Evolutionary conservation across 2,888 invertebrate genomes (phyloP).

Genomic region (Fabriciana adippe): DNA sequence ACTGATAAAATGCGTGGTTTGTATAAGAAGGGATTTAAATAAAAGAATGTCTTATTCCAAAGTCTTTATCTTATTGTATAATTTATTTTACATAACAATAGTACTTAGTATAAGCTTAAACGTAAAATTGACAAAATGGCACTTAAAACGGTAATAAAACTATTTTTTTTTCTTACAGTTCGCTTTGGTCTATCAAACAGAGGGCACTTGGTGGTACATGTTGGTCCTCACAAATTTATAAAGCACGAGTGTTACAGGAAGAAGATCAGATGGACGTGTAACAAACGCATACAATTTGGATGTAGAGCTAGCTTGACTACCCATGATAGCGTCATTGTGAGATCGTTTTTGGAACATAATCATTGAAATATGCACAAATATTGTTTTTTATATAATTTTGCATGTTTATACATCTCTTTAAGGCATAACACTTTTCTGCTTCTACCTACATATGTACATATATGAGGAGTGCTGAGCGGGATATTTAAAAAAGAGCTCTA

Average conservation of each 20-base stretch:
- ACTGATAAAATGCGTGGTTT: too few species aligned
- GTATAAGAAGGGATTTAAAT: neutral
- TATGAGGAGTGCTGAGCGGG: too few species aligned
- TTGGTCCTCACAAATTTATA: conserved; percentile 66
- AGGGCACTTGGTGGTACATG: conserved; percentile 64
- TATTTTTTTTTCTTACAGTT: conserved; percentile 49
- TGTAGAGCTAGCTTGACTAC: conserved; percentile 70
- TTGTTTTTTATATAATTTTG: neutral
- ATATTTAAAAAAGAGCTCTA: too few species aligned
- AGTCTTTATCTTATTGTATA: conserved; percentile 2
- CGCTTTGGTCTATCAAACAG: conserved; percentile 67
- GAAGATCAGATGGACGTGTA: conserved; percentile 73
- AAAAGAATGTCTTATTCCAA: conserved; percentile 1
- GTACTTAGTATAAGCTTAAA: neutral
- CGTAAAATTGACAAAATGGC: neutral
- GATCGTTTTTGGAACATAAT: conserved; percentile 63
- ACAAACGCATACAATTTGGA: conserved; percentile 59
- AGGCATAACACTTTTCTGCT: too few species aligned
- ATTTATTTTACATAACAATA: neutral
- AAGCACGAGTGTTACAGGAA: conserved; percentile 71
- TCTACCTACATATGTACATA: too few species aligned
- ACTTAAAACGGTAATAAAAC: conserved; percentile 29
- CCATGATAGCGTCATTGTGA: conserved; percentile 56
- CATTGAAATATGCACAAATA: conserved; percentile 47
- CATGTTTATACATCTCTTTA: neutral